Conservation (phyloP, 2,888 invertebrate species). For the Hyalella azteca region DNA sequence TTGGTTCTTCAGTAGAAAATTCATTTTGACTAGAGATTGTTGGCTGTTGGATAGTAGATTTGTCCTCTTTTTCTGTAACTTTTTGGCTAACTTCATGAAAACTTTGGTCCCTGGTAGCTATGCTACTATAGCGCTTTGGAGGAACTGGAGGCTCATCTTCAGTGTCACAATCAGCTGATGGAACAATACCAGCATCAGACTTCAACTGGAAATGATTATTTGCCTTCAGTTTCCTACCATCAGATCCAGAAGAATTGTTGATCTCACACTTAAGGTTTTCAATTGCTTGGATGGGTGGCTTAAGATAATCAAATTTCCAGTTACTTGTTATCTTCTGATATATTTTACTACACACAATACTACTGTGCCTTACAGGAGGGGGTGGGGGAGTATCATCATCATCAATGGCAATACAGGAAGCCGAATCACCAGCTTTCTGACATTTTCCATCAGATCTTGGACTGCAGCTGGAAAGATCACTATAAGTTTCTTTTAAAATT, state of each 20-base stretch:
- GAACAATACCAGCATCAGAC: background rate
- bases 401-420: background rate
- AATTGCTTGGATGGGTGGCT: background rate
- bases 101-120: background rate
- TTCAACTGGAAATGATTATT: too few relatives aligned
- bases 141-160: conserved; percentile 18
- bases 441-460: too few relatives aligned
- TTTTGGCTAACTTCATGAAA: too few relatives aligned
- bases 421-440: too few relatives aligned
- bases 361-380: conserved; percentile 31
- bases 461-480: background rate
- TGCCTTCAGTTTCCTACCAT: background rate
- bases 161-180: background rate
- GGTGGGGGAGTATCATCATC: conserved; percentile 13
- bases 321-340: conserved; percentile 17
- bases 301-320: conserved; percentile 37
- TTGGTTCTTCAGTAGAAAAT: too few relatives aligned
- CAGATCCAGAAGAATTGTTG: background rate
- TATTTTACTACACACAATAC: conserved; percentile 31
- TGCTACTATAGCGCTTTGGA: conserved; percentile 20
- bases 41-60: background rate
- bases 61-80: too few relatives aligned
- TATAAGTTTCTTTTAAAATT: too few relatives aligned
- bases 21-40: background rate
- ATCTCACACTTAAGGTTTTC: background rate